Percentiles rank a stretch among this genome's conserved stretches.
Conservation (phyloP, 2,888 invertebrate genomes). For the Eupithecia inturbata region DNA sequence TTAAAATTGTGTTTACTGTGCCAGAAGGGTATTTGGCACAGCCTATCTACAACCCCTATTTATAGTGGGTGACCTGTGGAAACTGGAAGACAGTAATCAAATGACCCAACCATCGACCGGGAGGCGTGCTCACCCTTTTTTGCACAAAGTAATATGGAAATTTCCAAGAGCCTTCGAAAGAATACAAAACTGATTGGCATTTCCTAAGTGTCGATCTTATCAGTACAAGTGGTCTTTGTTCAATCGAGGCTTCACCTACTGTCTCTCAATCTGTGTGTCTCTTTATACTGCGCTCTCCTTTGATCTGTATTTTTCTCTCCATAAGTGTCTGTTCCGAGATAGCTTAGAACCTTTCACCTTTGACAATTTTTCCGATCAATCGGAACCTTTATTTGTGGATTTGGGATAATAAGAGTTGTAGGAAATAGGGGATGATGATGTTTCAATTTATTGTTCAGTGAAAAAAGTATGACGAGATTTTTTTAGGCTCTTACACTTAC, state of each 20-base stretch:
- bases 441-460: background rate
- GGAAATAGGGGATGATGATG: constrained; percentile 1
- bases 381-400: constrained; percentile 25
- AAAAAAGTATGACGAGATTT: too few species aligned
- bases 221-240: constrained; percentile 47
- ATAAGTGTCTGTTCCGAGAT: constrained; percentile 59
- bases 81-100: background rate
- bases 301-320: constrained; percentile 56
- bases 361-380: constrained; percentile 56
- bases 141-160: background rate
- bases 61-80: background rate
- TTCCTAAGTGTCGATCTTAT: constrained; percentile 46
- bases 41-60: background rate
- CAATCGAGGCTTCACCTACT: constrained; percentile 11
- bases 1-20: constrained; percentile 1
- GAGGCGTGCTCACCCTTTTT: background rate
- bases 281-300: constrained; percentile 62
- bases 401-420: constrained; percentile 8
- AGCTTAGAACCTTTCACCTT: constrained; percentile 58
- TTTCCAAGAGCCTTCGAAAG: constrained; percentile 5
- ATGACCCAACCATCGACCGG: background rate
- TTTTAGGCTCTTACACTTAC: too few species aligned
- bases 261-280: constrained; percentile 46
- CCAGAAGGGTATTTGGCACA: constrained; percentile 3
- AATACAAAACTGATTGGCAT: constrained; percentile 42